Evolutionary conservation across 2,888 invertebrate species (phyloP).

Genomic region (Callinectes sapidus): DNA sequence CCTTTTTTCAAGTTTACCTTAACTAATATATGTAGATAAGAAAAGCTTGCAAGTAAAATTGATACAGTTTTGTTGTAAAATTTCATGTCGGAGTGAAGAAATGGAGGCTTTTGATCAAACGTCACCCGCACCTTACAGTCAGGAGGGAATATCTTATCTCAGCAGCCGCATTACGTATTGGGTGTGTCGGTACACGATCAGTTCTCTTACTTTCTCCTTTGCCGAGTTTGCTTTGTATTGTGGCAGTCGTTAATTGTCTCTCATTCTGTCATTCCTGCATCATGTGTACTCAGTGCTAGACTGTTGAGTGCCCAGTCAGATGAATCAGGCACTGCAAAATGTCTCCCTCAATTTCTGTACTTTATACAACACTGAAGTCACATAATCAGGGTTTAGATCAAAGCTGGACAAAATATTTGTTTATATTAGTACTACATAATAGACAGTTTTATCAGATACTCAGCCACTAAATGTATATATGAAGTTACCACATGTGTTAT

Average conservation of each 20-base stretch:
- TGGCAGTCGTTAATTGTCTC: not conserved
- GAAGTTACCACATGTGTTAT: not conserved
- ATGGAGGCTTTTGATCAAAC: not conserved
- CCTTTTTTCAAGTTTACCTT: not conserved
- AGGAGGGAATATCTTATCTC: not conserved
- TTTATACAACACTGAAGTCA: not conserved
- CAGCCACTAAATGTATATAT: not conserved
- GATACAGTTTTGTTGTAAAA: not conserved
- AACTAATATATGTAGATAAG: not conserved
- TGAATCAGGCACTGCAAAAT: not conserved
- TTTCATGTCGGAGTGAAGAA: not conserved
- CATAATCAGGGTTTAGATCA: conserved; percentile 1
- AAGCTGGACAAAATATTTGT: not conserved
- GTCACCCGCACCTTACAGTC: not conserved
- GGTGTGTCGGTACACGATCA: not conserved
- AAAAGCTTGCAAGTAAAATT: not conserved
- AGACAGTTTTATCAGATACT: not conserved
- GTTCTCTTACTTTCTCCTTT: not conserved
- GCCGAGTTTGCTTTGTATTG: not conserved
- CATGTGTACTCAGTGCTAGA: not conserved
- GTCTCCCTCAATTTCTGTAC: not conserved
- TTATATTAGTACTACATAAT: not conserved
- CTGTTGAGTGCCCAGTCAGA: not conserved
- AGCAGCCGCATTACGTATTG: not conserved
- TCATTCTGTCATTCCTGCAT: conserved; percentile 9